These are phyloP conservation scores for Melanotaenia nigrans DNA, from an alignment of 2,797 vertebrate species.

Conservation along the genomic window DNA sequence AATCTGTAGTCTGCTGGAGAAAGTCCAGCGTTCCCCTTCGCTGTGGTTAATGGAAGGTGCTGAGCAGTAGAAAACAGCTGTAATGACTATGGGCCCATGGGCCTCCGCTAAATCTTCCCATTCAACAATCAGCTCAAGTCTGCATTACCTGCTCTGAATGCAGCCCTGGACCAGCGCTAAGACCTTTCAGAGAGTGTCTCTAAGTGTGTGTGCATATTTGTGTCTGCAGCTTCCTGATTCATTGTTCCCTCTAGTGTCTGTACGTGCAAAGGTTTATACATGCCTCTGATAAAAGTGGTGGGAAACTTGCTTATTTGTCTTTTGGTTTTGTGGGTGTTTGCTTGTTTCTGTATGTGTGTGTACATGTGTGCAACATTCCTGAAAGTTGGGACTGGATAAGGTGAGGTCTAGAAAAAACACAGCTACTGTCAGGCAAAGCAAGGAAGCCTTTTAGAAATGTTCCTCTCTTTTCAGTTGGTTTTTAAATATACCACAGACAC, in stretches of 20 bases:
- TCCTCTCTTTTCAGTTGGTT: constrained; percentile 3
- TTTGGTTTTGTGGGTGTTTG: constrained; percentile 24
- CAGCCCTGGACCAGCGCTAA: constrained; percentile 21
- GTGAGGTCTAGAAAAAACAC: constrained; percentile 36
- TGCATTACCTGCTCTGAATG: constrained; percentile 48
- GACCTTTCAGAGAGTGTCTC: constrained; percentile 19
- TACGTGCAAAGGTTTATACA: constrained; percentile 38
- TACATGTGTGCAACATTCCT: constrained; percentile 23
- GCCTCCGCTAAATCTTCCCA: constrained; percentile 58
- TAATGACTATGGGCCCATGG: constrained; percentile 69
- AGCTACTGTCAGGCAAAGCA: constrained; percentile 29
- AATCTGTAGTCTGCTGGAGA: constrained; percentile 34
- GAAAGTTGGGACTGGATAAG: constrained; percentile 17
- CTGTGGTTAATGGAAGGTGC: constrained; percentile 61
- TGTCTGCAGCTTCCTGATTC: constrained; percentile 35
- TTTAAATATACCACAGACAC: neutral
- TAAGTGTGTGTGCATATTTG: constrained; percentile 13
- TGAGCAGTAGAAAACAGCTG: constrained; percentile 63
- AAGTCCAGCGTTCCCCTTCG: constrained; percentile 27
- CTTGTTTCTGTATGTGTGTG: constrained; percentile 3
- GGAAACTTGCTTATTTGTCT: constrained; percentile 24
- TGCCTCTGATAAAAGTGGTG: constrained; percentile 29
- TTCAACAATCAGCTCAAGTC: constrained; percentile 53
- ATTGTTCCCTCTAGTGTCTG: constrained; percentile 42
- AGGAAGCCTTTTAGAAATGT: constrained; percentile 28